Percentiles rank a stretch among this genome's conserved stretches.
These are phyloP conservation scores for Lordiphosa andalusiaca DNA, from an alignment of 2,888 invertebrate species.

Conservation along the genomic window DNA sequence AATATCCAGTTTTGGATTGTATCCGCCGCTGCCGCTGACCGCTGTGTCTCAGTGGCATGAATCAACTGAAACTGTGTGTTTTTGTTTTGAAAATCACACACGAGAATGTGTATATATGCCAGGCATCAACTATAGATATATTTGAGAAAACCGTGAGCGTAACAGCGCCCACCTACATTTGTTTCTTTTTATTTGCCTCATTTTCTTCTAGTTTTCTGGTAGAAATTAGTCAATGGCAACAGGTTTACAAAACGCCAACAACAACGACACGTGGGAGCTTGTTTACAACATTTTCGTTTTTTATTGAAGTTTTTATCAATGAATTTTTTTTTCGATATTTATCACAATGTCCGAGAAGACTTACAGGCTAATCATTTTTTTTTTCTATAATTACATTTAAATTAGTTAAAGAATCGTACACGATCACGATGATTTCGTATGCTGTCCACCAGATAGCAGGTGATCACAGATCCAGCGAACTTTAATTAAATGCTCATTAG, in stretches of 20 bases:
- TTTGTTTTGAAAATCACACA: conserved; percentile 44
- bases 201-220: conserved; percentile 35
- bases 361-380: conserved; percentile 28
- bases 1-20: conserved; percentile 38
- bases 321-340: conserved; percentile 39
- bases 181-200: conserved; percentile 33
- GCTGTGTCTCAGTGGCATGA: conserved; percentile 53
- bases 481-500: conserved; percentile 30
- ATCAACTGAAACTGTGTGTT: conserved; percentile 62
- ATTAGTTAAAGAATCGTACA: conserved; percentile 72
- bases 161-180: conserved; percentile 49
- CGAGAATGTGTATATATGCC: conserved; percentile 23
- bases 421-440: conserved; percentile 75
- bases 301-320: conserved; percentile 54
- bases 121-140: conserved; percentile 28
- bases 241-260: conserved; percentile 40
- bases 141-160: conserved; percentile 52
- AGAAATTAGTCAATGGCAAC: conserved; percentile 58
- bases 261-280: conserved; percentile 37
- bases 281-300: conserved; percentile 38
- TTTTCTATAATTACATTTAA: conserved; percentile 21
- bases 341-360: conserved; percentile 52
- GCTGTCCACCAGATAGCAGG: conserved; percentile 73
- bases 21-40: conserved; percentile 45
- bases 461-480: conserved; percentile 70